These are phyloP conservation scores for Pica pica DNA, from an alignment of 2,113 vertebrate genomes.

Conservation along the genomic window DNA sequence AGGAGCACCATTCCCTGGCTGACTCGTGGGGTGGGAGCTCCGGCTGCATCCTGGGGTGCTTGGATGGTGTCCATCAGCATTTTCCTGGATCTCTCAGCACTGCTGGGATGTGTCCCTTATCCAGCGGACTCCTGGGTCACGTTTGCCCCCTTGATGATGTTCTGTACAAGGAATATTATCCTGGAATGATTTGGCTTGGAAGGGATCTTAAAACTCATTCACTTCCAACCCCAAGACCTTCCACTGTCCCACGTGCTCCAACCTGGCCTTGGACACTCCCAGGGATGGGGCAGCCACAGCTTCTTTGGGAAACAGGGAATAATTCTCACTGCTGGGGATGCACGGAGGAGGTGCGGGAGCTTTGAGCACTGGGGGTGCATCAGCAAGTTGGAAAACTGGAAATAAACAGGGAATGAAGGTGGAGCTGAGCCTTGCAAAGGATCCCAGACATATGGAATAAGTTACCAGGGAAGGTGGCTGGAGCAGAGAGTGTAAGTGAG, in stretches of 20 bases:
- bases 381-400: neutral
- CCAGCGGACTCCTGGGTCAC: neutral
- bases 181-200: neutral
- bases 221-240: neutral
- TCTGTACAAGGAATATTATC: neutral
- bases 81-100: neutral
- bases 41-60: neutral
- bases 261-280: neutral
- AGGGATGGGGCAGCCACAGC: neutral
- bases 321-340: neutral
- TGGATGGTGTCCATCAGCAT: neutral
- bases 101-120: neutral
- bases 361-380: neutral
- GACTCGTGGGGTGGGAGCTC: neutral
- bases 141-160: neutral
- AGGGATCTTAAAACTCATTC: neutral
- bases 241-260: neutral
- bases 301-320: neutral
- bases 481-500: neutral
- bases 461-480: constrained; percentile 39
- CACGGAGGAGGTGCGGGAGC: accelerated
- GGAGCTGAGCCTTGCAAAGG: neutral
- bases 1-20: accelerated
- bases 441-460: constrained; percentile 28
- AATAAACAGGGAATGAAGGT: neutral